phyloP scores from a whole-genome alignment of 2,888 invertebrate species.

The Pyrrhosoma nymphula region DNA sequence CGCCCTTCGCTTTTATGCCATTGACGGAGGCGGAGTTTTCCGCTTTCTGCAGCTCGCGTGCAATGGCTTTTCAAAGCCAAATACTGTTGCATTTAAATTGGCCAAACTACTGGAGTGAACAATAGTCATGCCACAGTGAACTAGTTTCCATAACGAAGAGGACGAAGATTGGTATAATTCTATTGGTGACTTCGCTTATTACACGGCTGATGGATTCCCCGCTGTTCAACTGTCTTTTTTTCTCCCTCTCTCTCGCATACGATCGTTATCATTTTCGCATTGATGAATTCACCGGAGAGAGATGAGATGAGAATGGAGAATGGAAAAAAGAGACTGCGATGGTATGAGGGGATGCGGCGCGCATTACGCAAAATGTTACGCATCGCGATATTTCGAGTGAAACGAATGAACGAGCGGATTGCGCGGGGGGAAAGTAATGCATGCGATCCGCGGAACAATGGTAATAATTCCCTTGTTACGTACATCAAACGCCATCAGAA shows the following conservation, averaged over 20 bases:
- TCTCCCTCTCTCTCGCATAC: too few species aligned
- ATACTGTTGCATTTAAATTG: conserved; percentile 66
- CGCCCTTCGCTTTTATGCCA: conserved; percentile 47
- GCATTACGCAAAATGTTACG: conserved; percentile 19
- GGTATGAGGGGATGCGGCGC: not conserved
- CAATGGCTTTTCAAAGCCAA: conserved; percentile 62
- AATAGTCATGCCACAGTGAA: conserved; percentile 32
- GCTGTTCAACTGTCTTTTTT: conserved; percentile 3
- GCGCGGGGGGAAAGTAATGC: conserved; percentile 23
- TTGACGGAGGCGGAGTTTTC: conserved; percentile 62
- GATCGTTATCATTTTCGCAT: not conserved
- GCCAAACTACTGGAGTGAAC: conserved; percentile 51
- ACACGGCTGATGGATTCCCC: conserved; percentile 41
- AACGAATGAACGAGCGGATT: not conserved
- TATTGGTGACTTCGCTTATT: conserved; percentile 19
- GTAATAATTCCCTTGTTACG: conserved; percentile 4
- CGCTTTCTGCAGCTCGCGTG: conserved; percentile 59
- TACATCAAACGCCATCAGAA: conserved; percentile 32
- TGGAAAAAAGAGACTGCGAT: not conserved
- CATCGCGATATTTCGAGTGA: conserved; percentile 27
- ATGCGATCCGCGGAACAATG: conserved; percentile 18
- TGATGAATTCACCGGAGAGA: not conserved
- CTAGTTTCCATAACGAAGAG: conserved; percentile 37
- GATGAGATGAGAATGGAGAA: not conserved
- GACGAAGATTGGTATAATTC: conserved; percentile 61